phyloP scores from a whole-genome alignment of 2,888 invertebrate genomes.

The Glyphotaelius pellucidus region DNA sequence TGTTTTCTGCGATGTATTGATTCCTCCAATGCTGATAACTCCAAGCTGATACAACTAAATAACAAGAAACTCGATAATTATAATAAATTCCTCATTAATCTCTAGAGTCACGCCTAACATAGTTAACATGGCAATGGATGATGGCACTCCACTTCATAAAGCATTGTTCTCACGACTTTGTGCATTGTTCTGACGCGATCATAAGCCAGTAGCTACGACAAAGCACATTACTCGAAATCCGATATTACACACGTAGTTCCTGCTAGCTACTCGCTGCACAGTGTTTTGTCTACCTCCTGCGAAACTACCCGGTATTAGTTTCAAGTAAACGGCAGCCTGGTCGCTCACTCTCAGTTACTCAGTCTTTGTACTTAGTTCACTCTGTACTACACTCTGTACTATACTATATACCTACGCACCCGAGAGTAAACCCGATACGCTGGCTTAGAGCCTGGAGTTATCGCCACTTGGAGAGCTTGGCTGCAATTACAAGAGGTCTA shows the following conservation, averaged over 20 bases:
- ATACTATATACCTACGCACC: not conserved
- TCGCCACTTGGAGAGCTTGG: not conserved
- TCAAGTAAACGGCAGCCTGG: not conserved
- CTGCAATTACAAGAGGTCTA: conserved; percentile 10
- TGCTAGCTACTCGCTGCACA: not conserved
- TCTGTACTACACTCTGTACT: not conserved
- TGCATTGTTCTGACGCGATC: conserved; percentile 22
- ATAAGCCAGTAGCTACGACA: not conserved
- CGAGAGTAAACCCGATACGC: conserved; percentile 4
- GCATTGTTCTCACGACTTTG: conserved; percentile 4
- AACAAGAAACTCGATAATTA: not conserved
- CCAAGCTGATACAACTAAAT: not conserved
- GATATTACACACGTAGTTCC: conserved; percentile 8
- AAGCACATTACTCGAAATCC: conserved; percentile 5
- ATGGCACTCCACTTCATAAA: not conserved
- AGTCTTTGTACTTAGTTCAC: not conserved
- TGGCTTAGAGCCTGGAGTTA: not conserved
- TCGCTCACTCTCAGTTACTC: conserved; percentile 4
- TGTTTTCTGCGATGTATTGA: not conserved
- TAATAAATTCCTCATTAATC: not conserved
- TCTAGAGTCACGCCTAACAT: not conserved
- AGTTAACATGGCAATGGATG: not conserved
- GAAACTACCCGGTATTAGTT: conserved; percentile 18
- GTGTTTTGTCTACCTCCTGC: not conserved
- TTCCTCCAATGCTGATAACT: not conserved